Evolutionary conservation across 2,888 invertebrate species (phyloP), one percentile per base, ranked within the genome.

Genomic region (Eustalomyia histrio): DNA sequence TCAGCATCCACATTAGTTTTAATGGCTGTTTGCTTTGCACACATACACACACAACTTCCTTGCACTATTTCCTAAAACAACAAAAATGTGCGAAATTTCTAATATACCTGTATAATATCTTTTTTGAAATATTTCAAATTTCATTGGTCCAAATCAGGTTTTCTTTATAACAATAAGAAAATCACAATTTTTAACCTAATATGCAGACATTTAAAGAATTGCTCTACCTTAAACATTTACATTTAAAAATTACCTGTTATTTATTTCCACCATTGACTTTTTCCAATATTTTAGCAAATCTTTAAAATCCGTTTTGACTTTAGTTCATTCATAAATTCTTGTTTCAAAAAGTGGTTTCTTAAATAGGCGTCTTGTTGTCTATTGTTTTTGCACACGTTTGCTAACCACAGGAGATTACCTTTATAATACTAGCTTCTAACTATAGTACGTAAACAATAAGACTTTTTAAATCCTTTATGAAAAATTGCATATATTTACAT

Each of bases 381-480:
- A 73, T 80, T 83, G 65, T 81, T 71, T 61, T 75, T 75, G 58
- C 72, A 82, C 80, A 82, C 78, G 82, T 84, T 74, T 84, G 86
- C 74, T 83, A 83, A 84, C 87, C 86, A 68, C 87, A 87, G 85
- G 84, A 84, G 85, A 86, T 87, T 88, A 85, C 85, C 88, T 87
- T 85, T 84, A 18, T 53, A 60, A 72, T 67, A 18, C 17, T 14
- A 29, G 35, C 50, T 60, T 24, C 64, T 14, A 24, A 6, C 33
- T 4, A 47, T 47, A 14, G 39, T 47, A n/a, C 14, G n/a, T 47
- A 39, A 39, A 39, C 29, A 29, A 29, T 29, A 29, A 33, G 14
- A 58, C 52, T 64, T 14, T 29, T 53, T 17, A 33, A 53, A 72
- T 16, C 16, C 53, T 61, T 72, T 47, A 60, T 57, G 61, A 61